Evolutionary conservation across 2,888 invertebrate genomes (phyloP).

Genomic region (Lycaena phlaeas): DNA sequence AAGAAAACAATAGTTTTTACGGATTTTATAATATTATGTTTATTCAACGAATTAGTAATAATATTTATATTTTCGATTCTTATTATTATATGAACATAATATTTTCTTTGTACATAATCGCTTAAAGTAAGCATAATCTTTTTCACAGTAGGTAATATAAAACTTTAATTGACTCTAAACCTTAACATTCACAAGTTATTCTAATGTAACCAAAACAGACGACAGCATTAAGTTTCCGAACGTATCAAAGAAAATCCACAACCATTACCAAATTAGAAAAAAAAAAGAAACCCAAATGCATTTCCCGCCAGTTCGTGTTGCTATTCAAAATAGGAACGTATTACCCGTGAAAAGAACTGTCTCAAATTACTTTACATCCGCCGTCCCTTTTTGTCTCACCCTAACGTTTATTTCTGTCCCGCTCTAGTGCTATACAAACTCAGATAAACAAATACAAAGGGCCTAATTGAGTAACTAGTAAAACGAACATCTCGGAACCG

Average conservation of each 20-base stretch:
- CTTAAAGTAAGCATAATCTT: neutral
- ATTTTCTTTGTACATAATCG: no score
- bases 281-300: slow-evolving; percentile 58
- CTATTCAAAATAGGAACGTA: slow-evolving; percentile 72
- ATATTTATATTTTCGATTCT: no score
- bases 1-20: no score
- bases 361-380: slow-evolving; percentile 65
- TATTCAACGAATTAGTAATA: no score
- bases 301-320: slow-evolving; percentile 68
- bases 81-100: no score
- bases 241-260: slow-evolving; percentile 59
- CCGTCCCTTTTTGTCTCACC: slow-evolving; percentile 30
- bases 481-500: slow-evolving; percentile 65
- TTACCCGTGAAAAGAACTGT: slow-evolving; percentile 72
- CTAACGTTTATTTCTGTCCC: slow-evolving; percentile 28
- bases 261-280: slow-evolving; percentile 61
- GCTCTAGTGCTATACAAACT: slow-evolving; percentile 61
- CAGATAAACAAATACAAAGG: slow-evolving; percentile 74
- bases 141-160: neutral
- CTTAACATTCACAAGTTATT: slow-evolving; percentile 5
- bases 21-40: no score
- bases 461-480: slow-evolving; percentile 75
- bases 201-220: slow-evolving; percentile 19
- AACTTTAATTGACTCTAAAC: neutral
- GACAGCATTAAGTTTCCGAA: slow-evolving; percentile 37